Evolutionary conservation across 2,113 vertebrate genomes (phyloP), one percentile per base, ranked within the genome.

Genomic region (Meles meles): DNA sequence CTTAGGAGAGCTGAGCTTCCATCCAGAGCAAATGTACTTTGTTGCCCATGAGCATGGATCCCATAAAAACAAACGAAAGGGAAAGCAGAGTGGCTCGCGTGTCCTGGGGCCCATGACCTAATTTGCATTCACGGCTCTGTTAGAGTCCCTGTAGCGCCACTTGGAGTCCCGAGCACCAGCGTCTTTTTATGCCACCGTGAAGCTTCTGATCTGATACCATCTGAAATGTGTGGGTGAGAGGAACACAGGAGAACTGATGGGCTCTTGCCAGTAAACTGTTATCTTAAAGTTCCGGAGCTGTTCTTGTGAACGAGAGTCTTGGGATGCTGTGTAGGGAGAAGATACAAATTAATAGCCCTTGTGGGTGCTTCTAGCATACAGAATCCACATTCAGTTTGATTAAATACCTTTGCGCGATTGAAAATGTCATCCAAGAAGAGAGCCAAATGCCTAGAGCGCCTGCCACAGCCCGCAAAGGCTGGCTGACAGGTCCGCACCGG

Each of bases 31-130:
- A 90, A 55, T 72, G 52, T 39, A 7, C 34, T 42, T 65, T 90
- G 83, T 65, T 91, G 81, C 86, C 96, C 71, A 84, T 52, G 87
- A 84, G 63, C 61, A 42, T 0, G 1, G 72, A 37, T 65, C 76
- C 52, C 86, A 59, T 96, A 93, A 94, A 96, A 94, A 57, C 89
- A 84, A 85, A 67, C 27, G 88, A 82, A 81, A 85, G 59, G 67
- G 39, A 92, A 59, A 79, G 55, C 59, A 81, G 44, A 29, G 52
- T 13, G 18, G 77, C 77, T 29, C 71, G n/a, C 4, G 0, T 11
- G 61, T 81, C 81, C 81, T 63, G 52, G 72, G 57, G 85, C 93
- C 96, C 44, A 1, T 44, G 72, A 47, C 80, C 93, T 81, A 21
- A 71, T 83, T 87, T 55, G 63, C 69, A 88, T 87, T 86, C 72